These are phyloP conservation scores for Oncorhynchus gorbuscha DNA, from an alignment of 2,113 vertebrate genomes.

Conservation along the genomic window DNA sequence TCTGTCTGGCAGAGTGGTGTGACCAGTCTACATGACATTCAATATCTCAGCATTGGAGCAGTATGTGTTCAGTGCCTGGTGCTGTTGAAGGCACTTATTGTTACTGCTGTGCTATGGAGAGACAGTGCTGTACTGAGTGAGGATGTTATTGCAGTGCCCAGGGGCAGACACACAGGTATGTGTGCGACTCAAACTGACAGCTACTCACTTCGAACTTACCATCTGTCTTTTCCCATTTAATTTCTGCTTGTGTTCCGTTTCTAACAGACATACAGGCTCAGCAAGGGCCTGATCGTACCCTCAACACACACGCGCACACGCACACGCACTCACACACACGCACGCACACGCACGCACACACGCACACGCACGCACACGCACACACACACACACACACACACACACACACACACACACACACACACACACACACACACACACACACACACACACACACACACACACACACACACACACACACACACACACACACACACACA, in stretches of 20 bases:
- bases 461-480: background rate
- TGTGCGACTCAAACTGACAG: constrained; percentile 21
- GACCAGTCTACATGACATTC: constrained; percentile 33
- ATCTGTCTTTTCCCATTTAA: constrained; percentile 41
- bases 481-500: background rate
- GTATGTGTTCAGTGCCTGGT: background rate
- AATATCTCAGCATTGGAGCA: background rate
- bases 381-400: background rate
- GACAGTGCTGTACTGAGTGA: constrained; percentile 6
- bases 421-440: background rate
- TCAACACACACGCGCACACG: background rate
- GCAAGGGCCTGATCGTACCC: background rate
- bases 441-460: background rate
- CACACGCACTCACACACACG: background rate
- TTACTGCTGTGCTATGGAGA: constrained; percentile 11
- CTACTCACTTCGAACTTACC: constrained; percentile 20
- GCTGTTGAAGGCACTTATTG: background rate
- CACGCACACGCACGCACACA: background rate
- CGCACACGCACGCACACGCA: background rate
- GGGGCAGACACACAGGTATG: constrained; percentile 13
- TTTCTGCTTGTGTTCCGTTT: constrained; percentile 29
- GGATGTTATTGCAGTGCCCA: constrained; percentile 17
- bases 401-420: background rate
- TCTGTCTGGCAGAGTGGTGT: background rate
- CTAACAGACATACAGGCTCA: constrained; percentile 20